Conservation (phyloP, 2,888 invertebrate genomes). For the Ligdia adustata region DNA sequence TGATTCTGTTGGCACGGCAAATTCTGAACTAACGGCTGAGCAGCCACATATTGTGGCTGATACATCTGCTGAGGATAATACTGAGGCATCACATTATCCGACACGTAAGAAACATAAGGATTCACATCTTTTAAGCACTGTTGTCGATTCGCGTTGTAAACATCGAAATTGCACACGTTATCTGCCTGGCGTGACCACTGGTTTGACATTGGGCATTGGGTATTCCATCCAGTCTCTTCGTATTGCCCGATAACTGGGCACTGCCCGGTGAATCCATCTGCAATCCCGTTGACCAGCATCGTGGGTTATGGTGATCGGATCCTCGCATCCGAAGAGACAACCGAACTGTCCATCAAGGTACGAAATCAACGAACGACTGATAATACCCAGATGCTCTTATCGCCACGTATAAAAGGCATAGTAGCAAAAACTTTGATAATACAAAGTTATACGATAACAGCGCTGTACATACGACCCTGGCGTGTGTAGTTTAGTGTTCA, state of each 20-base stretch:
- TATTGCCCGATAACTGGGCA: constrained; percentile 58
- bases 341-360: constrained; percentile 72
- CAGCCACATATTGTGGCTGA: constrained; percentile 44
- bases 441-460: constrained; percentile 66
- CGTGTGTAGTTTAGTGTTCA: constrained; percentile 32
- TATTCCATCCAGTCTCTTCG: constrained; percentile 61
- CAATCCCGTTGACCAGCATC: constrained; percentile 62
- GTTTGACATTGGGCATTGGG: constrained; percentile 61
- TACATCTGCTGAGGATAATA: constrained; percentile 47
- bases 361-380: constrained; percentile 77
- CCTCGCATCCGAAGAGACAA: constrained; percentile 41
- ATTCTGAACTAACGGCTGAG: constrained; percentile 50
- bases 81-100: constrained; percentile 42
- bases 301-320: constrained; percentile 45
- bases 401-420: constrained; percentile 62
- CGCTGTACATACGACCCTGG: constrained; percentile 45
- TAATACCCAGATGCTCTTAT: constrained; percentile 77
- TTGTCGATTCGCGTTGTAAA: constrained; percentile 48
- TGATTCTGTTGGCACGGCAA: constrained; percentile 77
- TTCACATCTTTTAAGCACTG: constrained; percentile 56
- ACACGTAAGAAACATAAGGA: constrained; percentile 44
- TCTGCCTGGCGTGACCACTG: constrained; percentile 60
- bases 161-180: constrained; percentile 52
- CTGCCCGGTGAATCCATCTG: constrained; percentile 51
- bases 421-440: constrained; percentile 76